Conservation (phyloP, 2,797 vertebrate species). For the Numenius phaeopus region DNA sequence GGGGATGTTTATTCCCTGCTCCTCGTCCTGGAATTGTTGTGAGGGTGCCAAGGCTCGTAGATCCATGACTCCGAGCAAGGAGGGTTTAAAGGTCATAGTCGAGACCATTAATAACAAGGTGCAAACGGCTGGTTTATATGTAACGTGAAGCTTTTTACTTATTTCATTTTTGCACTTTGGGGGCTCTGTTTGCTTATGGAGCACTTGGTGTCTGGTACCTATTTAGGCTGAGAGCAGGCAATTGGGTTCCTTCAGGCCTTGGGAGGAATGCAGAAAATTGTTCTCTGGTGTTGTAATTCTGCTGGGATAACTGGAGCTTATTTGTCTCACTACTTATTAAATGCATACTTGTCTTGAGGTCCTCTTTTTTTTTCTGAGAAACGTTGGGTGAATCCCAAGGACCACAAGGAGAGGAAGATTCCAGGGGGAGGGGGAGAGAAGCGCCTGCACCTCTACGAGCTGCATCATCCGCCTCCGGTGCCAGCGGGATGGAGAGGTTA, state of each 20-base stretch:
- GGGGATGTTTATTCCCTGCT: constrained; percentile 50
- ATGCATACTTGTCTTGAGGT: constrained; percentile 66
- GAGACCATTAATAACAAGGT: constrained; percentile 85
- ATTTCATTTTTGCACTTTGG: constrained; percentile 84
- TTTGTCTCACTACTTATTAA: constrained; percentile 78
- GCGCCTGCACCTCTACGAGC: constrained; percentile 27
- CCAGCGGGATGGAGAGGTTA: constrained; percentile 38
- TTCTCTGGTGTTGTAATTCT: constrained; percentile 84
- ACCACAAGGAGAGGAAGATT: constrained; percentile 54
- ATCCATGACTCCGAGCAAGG: constrained; percentile 71
- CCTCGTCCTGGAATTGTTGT: constrained; percentile 70
- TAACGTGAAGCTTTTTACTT: constrained; percentile 84
- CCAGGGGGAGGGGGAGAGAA: constrained; percentile 45
- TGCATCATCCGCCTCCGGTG: constrained; percentile 20
- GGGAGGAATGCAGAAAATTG: constrained; percentile 84
- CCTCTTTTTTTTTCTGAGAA: constrained; percentile 26
- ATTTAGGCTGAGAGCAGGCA: constrained; percentile 80
- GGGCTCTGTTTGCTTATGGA: constrained; percentile 84
- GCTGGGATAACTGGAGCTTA: constrained; percentile 76
- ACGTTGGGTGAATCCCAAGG: constrained; percentile 64
- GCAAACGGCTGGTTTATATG: constrained; percentile 81
- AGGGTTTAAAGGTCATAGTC: constrained; percentile 77
- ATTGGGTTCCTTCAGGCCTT: constrained; percentile 84
- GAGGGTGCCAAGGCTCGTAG: constrained; percentile 74
- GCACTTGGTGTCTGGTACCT: constrained; percentile 87